Evolutionary conservation across 2,113 vertebrate genomes (phyloP), one percentile per base, ranked within the genome.

Genomic region (Gobius niger): DNA sequence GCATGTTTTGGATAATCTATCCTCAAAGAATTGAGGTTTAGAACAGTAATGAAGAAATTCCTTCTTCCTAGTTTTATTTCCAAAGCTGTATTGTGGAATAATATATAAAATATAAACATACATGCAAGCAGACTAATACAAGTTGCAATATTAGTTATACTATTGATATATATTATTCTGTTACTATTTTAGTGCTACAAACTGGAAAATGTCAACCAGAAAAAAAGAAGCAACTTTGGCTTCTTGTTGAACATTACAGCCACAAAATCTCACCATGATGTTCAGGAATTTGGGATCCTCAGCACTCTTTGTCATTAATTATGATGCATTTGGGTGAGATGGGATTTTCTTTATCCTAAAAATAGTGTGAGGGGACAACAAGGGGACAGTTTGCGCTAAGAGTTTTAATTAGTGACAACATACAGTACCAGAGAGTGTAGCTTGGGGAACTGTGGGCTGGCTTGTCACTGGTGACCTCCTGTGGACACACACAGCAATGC

Each of bases 391-490:
- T 46, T 46, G 5, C 44, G 7, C 44, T 6, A 11, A 41, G 75
- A 73, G 70, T 84, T 84, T 82, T 78, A 88, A 80, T 87, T 84
- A 81, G 82, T 65, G 74, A 83, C 77, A 87, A 87, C 87, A 76
- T 94, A 34, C 24, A 34, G 24, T 34, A 98, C 96, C 96, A 91
- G 96, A 98, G 73, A 97, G 94, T 0, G 93, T 96, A 89, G 96
- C 96, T 91, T 93, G 95, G 91, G 94, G 95, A 87, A 96, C 91
- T 7, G 94, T 93, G 77, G 94, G 91, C 86, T 95, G 95, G 82
- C 93, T 93, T 63, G 93, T 93, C 87, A 95, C 85, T 68, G 95
- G 96, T 68, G 96, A 96, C 88, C 95, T 91, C 91, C 96, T 97
- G 94, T 82, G 91, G 91, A 92, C 84, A 87, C 80, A 91, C 63